These are phyloP conservation scores for Melipona beecheii DNA, from an alignment of 2,888 invertebrate species.

Conservation along the genomic window DNA sequence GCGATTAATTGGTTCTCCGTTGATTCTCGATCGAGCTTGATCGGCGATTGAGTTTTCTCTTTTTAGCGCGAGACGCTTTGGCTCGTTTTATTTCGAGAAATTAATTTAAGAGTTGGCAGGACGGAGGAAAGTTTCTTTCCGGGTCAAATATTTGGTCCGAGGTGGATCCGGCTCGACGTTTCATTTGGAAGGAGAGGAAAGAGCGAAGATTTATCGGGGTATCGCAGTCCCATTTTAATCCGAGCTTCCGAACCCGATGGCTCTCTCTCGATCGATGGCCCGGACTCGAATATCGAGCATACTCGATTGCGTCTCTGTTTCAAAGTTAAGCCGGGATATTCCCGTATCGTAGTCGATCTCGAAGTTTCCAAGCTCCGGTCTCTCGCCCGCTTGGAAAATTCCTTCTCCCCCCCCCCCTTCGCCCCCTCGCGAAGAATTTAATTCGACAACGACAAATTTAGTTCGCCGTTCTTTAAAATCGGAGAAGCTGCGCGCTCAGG, in stretches of 20 bases:
- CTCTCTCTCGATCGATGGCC: constrained; percentile 22
- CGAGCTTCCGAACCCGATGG: constrained; percentile 9
- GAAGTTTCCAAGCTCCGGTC: neutral
- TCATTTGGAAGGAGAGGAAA: neutral
- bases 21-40: neutral
- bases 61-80: too few relatives aligned
- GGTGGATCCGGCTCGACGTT: constrained; percentile 9
- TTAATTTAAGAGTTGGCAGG: neutral
- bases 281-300: constrained; percentile 16
- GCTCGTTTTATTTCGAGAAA: neutral
- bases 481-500: too few relatives aligned
- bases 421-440: neutral
- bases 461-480: too few relatives aligned
- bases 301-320: constrained; percentile 34
- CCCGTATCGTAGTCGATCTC: constrained; percentile 8
- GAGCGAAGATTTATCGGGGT: neutral
- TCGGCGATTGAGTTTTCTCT: neutral
- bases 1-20: neutral
- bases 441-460: neutral
- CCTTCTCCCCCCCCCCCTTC: too few relatives aligned
- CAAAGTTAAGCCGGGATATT: constrained; percentile 19
- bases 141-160: neutral
- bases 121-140: neutral
- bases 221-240: constrained; percentile 22
- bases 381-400: neutral